Evolutionary conservation across 2,888 invertebrate species (phyloP), one percentile per base, ranked within the genome.

Genomic region (Mythimna albipuncta): DNA sequence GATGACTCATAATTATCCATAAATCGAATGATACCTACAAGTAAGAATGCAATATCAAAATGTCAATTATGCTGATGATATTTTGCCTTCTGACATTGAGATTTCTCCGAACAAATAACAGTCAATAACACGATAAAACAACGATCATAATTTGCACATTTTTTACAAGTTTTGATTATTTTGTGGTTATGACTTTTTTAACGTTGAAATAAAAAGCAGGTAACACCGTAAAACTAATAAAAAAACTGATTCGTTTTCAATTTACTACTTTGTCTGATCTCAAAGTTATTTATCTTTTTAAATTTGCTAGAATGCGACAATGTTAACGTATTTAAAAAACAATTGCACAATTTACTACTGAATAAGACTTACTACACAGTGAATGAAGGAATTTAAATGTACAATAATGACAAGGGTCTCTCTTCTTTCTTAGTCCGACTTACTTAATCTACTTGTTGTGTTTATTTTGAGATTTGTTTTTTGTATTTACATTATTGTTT

Each of bases 111-210:
- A 47, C n/a, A 19, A 64, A n/a, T n/a, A 32, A 4, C 13, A 54
- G 63, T 75, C 44, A 80, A 58, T 66, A 62, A 57, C 75, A 47
- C 61, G 11, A 59, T 59, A 67, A 41, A 73, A 63, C 54, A 50
- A 59, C 54, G 41, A 50, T 19, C 41, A 54, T 41, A 44, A 66
- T 50, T 41, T 72, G 10, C 35, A 11, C 38, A 64, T 2, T 35
- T 80, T 80, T 80, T 68, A 55, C 38, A 32, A 13, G 50, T 69
- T 75, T 69, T 44, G 75, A 79, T 79, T 73, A 65, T 57, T 21
- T 65, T 38, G 59, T 21, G 59, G 41, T 75, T 52, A 44, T 35
- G 35, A 38, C 75, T 64, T 75, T 47, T 78, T 47, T 78, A 65
- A 47, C 41, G 41, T 1, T 58, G 26, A 21, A 58, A 52, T 44